Conservation (phyloP, 2,113 vertebrate species). For the Benitochromis conjunctus region DNA sequence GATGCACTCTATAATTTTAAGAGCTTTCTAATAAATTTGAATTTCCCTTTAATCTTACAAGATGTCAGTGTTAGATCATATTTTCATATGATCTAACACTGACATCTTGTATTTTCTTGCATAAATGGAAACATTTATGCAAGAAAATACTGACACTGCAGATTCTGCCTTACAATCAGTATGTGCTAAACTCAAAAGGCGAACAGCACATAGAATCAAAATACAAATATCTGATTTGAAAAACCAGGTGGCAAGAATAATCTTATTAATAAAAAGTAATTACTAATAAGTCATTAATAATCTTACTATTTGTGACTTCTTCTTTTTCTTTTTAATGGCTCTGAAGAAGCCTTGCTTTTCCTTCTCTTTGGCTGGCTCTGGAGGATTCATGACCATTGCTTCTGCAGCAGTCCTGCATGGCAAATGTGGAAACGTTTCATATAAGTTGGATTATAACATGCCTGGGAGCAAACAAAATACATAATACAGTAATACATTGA, state of each 20-base stretch:
- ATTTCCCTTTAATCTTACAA: not conserved
- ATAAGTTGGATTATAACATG: not conserved
- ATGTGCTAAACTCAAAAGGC: not conserved
- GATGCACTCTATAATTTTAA: not conserved
- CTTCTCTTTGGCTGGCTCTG: slow-evolving; percentile 93
- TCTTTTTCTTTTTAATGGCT: slow-evolving; percentile 99
- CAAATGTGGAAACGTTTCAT: not conserved
- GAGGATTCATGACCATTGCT: slow-evolving; percentile 87
- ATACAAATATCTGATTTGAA: not conserved
- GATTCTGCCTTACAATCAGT: not conserved
- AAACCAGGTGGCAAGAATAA: not conserved
- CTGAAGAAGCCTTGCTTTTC: slow-evolving; percentile 98
- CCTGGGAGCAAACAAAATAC: not conserved
- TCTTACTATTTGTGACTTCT: slow-evolving; percentile 95
- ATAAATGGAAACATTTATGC: not conserved
- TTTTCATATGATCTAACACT: too few relatives aligned
- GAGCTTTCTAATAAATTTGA: not conserved
- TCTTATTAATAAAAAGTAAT: slow-evolving; percentile 72
- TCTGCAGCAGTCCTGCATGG: slow-evolving; percentile 86
- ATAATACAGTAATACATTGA: not conserved
- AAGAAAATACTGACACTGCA: not conserved
- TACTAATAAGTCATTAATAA: not conserved
- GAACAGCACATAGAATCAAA: not conserved
- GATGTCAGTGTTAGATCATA: not conserved
- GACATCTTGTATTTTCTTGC: too few relatives aligned